Base-by-base conservation (phyloP, 2,888 invertebrate species). In the Osmoderma eremita region DNA sequence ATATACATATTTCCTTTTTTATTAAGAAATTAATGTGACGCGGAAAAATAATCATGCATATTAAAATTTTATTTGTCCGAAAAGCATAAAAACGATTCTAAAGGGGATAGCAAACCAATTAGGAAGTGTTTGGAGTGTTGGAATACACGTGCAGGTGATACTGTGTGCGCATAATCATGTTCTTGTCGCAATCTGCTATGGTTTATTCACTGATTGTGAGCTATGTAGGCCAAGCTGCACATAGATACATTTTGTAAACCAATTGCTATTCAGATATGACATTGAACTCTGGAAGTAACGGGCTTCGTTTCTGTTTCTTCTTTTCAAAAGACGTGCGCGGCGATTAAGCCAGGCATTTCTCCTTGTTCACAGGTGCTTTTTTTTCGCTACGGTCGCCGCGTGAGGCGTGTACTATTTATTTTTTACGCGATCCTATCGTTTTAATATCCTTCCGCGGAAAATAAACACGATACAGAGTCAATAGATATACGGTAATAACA, bases 231-330 rank as follows among this genome's bases (percentile, higher is more conserved):
- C 65, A 65, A 54, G 42, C 54, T 54, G 53, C 38, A 45, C 45
- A 48, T 48, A 48, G 48, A 45, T 61, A 61, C 45, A 61, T 61
- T 54, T 54, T 54, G 54, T 54, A 54, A 51, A 65, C 48, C 65
- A 65, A 65, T 65, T 65, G 51, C 58, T 45, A 61, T 61, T 61
- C 65, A 65, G 65, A 65, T 54, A 54, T 65, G 65, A 65, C 65
- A 65, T 64, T 65, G 65, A 65, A 65, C 65, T 65, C 65, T 30
- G 42, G 45, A 36, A 54, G 51, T 65, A 65, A 65, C 65, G 65
- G 65, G 20, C 22, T 42, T 30, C 30, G 58, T 45, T 61, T 61
- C 45, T 61, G 58, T 61, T 61, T 61, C 42, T 58, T 58, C 42
- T 61, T 45, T 61, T 24, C 42, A 53, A 38, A 18, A 18, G 24